Percentiles rank a stretch among this genome's conserved stretches.
These are phyloP conservation scores for Acanthoscelides obtectus DNA, from an alignment of 2,888 invertebrate genomes.

Conservation along the genomic window DNA sequence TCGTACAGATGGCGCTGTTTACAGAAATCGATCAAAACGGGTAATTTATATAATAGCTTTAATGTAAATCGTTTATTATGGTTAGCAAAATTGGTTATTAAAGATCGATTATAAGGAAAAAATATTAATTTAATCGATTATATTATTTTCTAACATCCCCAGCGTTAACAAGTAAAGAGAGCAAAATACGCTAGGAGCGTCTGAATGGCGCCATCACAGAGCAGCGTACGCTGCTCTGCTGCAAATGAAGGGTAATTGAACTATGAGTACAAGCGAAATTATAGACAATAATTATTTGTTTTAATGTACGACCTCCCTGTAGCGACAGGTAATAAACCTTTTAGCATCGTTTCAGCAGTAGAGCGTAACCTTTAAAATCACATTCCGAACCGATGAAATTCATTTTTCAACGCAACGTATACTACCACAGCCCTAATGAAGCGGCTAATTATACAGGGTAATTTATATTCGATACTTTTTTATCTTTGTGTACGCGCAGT, in stretches of 20 bases:
- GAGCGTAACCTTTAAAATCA: neutral
- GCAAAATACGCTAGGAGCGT: too few species aligned
- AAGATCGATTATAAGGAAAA: too few species aligned
- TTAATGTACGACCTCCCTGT: neutral
- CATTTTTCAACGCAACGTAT: constrained; percentile 16
- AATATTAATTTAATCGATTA: too few species aligned
- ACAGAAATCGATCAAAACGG: too few species aligned
- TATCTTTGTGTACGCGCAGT: neutral
- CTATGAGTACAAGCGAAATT: neutral
- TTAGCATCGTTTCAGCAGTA: neutral
- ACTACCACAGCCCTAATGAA: constrained; percentile 11
- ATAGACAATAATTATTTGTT: neutral
- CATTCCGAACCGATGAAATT: constrained; percentile 12
- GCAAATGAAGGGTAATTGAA: neutral
- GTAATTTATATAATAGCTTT: too few species aligned
- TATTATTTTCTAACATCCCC: too few species aligned
- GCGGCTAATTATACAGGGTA: constrained; percentile 12
- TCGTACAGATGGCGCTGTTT: too few species aligned
- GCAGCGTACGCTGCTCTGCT: too few species aligned
- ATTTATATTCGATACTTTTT: constrained; percentile 8
- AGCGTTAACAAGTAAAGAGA: too few species aligned
- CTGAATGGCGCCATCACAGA: neutral
- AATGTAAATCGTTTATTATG: too few species aligned
- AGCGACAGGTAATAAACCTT: neutral
- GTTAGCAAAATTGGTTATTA: too few species aligned